These are phyloP conservation scores for Rhea americana DNA, from an alignment of 2,113 vertebrate genomes.

Conservation along the genomic window DNA sequence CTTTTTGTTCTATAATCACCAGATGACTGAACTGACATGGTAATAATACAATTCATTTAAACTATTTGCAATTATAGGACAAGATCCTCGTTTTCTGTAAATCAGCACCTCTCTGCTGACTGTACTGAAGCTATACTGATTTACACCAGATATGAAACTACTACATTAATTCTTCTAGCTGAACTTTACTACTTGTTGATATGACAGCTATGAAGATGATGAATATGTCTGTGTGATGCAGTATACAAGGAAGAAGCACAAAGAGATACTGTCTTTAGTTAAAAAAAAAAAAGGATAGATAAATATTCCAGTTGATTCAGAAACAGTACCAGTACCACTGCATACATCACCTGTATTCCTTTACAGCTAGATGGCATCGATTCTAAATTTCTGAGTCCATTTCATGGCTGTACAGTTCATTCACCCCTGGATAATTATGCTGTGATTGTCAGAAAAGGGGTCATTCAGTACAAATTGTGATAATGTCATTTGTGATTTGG, in stretches of 20 bases:
- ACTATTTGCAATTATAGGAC: not conserved
- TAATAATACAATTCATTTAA: not conserved
- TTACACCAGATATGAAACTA: not conserved
- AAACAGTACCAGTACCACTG: accelerated
- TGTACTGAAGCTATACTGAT: not conserved
- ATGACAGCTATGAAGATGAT: not conserved
- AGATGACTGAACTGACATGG: not conserved
- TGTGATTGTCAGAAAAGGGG: not conserved
- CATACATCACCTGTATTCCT: accelerated
- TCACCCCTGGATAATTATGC: not conserved
- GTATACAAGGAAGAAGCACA: not conserved
- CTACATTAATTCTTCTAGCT: not conserved
- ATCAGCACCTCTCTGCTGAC: slow-evolving; percentile 29
- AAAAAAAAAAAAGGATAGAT: not conserved
- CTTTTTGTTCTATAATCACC: not conserved
- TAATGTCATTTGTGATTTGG: not conserved
- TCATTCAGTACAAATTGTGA: not conserved
- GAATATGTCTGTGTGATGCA: not conserved
- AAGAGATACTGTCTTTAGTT: not conserved
- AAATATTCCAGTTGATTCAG: not conserved
- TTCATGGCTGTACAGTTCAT: accelerated
- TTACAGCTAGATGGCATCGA: not conserved
- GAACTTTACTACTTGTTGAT: not conserved
- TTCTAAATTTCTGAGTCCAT: not conserved
- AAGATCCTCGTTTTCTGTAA: not conserved